A percentile compares a stretch with the other conserved stretches of the same genome.
Evolutionary conservation across 2,888 invertebrate genomes (phyloP).

Genomic region (Megamerina dolium): DNA sequence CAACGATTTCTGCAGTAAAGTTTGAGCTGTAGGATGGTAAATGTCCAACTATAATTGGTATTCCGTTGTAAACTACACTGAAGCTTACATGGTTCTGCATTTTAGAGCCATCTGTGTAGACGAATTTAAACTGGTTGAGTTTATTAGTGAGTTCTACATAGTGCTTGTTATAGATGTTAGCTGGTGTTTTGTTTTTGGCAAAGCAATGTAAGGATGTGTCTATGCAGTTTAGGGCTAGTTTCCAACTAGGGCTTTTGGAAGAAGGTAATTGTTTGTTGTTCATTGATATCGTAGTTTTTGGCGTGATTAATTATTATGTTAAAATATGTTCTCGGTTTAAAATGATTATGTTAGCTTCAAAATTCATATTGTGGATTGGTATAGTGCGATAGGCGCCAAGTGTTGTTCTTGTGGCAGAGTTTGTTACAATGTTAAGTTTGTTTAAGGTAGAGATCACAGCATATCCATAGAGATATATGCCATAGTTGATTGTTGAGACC

Average conservation of each 20-base stretch:
- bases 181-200: no score
- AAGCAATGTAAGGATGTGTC: no score
- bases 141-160: neutral
- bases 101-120: no score
- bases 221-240: no score
- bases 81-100: no score
- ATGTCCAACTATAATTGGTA: neutral
- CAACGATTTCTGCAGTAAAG: neutral
- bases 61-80: neutral
- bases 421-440: neutral
- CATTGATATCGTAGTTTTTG: no score
- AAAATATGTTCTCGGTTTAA: neutral
- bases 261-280: no score
- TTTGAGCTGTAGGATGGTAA: constrained; percentile 1
- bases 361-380: neutral
- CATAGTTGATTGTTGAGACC: neutral
- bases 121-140: neutral
- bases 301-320: neutral
- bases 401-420: neutral
- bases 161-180: neutral
- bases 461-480: neutral
- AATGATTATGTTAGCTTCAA: neutral
- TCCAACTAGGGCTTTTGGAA: no score
- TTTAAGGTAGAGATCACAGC: neutral
- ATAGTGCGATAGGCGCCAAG: neutral